Evolutionary conservation across 2,888 invertebrate species (phyloP), one percentile per base, ranked within the genome.

Genomic region (Carabus problematicus): DNA sequence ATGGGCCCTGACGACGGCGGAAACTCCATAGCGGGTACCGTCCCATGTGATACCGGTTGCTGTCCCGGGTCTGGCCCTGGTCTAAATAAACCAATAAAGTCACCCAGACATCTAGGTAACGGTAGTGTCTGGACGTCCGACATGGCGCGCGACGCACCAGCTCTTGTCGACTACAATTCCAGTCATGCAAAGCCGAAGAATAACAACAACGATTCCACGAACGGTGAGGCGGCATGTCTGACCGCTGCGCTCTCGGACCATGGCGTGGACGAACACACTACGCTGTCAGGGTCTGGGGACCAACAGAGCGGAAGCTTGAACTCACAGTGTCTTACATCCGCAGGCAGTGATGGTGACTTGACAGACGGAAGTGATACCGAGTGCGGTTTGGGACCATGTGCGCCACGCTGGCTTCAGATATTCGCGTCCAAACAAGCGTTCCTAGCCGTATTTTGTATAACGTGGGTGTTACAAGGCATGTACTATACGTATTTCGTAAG

Each of bases 401-500:
- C 89, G 72, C 93, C 95, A 0, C 82, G 84, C 64, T 91, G 91
- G 88, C 84, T 91, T 70, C 91, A 93, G 75, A 85, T 85, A 58
- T 91, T 95, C 77, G 93, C 94, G 70, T 94, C 94, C 70, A 95
- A 95, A 74, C 91, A 94, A 78, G 89, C 92, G 71, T 96, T 96
- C 83, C 88, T 96, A 84, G 88, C 92, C 77, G 92, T 93, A 59
- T 96, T 95, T 81, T 89, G 94, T 77, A 86, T 93, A 75, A 93
- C 94, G 63, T 94, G 94, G 91, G 92, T 67, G 45, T 83, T 91
- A 70, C 91, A 91, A 82, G 96, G 96, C 71, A 95, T 95, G 93
- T 95, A 93, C 82, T 93, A 93, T 82, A 95, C 96, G 49, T 96
- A 96, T 82, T 95, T 96, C 81, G 95, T 95, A 70, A 94, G 94